Conservation (phyloP, 2,113 vertebrate genomes). For the Scalopus aquaticus region DNA sequence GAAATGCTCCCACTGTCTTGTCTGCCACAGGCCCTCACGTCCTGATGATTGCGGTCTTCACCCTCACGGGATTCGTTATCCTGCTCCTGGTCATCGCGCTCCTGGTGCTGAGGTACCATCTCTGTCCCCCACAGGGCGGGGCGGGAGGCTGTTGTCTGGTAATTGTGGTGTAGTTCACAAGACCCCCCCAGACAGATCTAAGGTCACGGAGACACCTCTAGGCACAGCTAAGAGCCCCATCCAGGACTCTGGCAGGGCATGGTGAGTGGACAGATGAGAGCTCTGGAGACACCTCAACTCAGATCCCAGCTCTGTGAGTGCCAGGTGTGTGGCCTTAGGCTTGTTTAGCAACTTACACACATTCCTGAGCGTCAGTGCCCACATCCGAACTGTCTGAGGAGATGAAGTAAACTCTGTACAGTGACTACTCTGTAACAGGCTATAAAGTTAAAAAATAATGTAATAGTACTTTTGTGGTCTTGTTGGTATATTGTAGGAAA, state of each 20-base stretch:
- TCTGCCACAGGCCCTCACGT: slow-evolving; percentile 80
- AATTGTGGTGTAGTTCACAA: background rate
- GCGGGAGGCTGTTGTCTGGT: background rate
- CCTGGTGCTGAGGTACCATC: slow-evolving; percentile 91
- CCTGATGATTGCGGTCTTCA: slow-evolving; percentile 91
- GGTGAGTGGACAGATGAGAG: background rate
- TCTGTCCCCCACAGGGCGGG: background rate
- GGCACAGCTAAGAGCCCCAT: background rate
- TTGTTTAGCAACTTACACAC: background rate
- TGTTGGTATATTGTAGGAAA: background rate
- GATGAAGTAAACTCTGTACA: background rate
- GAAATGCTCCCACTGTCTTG: background rate
- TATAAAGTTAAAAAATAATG: background rate
- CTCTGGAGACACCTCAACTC: background rate
- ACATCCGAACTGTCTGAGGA: background rate
- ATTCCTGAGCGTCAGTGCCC: background rate
- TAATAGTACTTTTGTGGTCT: background rate
- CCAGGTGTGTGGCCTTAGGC: background rate
- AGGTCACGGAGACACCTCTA: too few relatives aligned
- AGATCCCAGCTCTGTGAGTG: background rate
- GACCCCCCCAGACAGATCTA: background rate
- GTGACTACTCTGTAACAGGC: background rate
- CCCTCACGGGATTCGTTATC: slow-evolving; percentile 89
- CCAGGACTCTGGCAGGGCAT: background rate
- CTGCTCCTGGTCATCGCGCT: slow-evolving; percentile 91